Percentiles rank a stretch among this genome's conserved stretches.
phyloP scores from a whole-genome alignment of 2,888 invertebrate genomes.

The Helobdella robusta region DNA sequence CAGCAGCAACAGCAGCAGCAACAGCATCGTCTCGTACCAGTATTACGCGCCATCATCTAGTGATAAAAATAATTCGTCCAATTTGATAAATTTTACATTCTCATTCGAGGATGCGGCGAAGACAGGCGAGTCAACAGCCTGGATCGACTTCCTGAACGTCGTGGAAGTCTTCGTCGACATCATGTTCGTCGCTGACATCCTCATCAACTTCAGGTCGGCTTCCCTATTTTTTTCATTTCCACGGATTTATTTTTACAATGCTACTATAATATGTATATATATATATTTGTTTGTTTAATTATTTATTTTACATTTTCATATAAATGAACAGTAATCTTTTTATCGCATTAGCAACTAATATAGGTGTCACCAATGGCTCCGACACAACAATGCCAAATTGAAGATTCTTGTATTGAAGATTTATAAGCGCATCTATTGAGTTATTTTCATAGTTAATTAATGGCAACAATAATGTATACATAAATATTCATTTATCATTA shows the following conservation, averaged over 20 bases:
- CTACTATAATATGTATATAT: too few species aligned
- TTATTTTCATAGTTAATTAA: too few species aligned
- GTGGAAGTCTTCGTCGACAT: conserved; percentile 50
- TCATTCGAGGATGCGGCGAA: background rate
- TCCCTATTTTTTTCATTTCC: background rate
- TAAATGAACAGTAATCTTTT: background rate
- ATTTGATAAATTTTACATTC: background rate
- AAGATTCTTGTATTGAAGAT: too few species aligned
- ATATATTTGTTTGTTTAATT: background rate
- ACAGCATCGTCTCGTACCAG: background rate
- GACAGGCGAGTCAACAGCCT: background rate
- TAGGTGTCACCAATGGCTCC: too few species aligned
- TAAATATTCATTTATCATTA: too few species aligned
- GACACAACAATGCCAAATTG: too few species aligned
- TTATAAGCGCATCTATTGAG: too few species aligned
- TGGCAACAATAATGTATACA: too few species aligned
- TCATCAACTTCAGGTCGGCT: conserved; percentile 45
- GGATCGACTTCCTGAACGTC: conserved; percentile 33
- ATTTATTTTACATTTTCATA: background rate
- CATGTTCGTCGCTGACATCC: conserved; percentile 50
- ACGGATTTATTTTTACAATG: too few species aligned
- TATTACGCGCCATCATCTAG: background rate
- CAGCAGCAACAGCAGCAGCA: background rate
- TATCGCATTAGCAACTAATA: too few species aligned
- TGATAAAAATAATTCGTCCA: background rate